phyloP scores from a whole-genome alignment of 1,140 invertebrate species.

The Drosophila virilis region DNA sequence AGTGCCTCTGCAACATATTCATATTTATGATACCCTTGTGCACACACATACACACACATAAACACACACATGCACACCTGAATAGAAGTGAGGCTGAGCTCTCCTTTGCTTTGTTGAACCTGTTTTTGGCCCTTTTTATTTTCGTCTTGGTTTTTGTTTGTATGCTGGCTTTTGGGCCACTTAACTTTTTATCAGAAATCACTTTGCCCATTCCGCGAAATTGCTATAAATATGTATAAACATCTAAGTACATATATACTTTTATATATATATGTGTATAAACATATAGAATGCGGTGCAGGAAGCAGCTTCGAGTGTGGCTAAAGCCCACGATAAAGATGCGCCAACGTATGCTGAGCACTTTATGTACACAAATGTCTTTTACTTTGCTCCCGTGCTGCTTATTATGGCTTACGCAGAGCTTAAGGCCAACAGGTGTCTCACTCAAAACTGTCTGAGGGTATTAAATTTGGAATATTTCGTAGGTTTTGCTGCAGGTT shows the following conservation, averaged over 20 bases:
- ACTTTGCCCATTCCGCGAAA: slow-evolving; percentile 70
- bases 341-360: slow-evolving; percentile 14
- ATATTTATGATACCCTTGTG: slow-evolving; percentile 74
- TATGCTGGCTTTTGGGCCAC: slow-evolving; percentile 58
- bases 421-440: slow-evolving; percentile 32
- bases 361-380: slow-evolving; percentile 13
- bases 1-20: slow-evolving; percentile 64
- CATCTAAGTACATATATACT: background rate
- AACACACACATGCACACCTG: background rate
- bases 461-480: background rate
- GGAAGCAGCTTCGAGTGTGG: slow-evolving; percentile 15
- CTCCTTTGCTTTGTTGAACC: slow-evolving; percentile 50
- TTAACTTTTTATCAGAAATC: slow-evolving; percentile 79
- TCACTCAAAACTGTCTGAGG: background rate
- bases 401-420: slow-evolving; percentile 10
- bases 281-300: slow-evolving; percentile 5
- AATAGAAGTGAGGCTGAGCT: background rate
- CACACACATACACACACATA: slow-evolving; percentile 7
- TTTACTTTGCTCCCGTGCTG: slow-evolving; percentile 9
- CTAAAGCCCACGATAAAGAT: slow-evolving; percentile 20
- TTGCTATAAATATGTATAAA: slow-evolving; percentile 46
- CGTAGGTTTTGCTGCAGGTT: background rate
- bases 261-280: background rate
- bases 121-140: slow-evolving; percentile 63
- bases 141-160: slow-evolving; percentile 26